phyloP scores from a whole-genome alignment of 1,140 invertebrate genomes.

The Drosophila parabipectinata region DNA sequence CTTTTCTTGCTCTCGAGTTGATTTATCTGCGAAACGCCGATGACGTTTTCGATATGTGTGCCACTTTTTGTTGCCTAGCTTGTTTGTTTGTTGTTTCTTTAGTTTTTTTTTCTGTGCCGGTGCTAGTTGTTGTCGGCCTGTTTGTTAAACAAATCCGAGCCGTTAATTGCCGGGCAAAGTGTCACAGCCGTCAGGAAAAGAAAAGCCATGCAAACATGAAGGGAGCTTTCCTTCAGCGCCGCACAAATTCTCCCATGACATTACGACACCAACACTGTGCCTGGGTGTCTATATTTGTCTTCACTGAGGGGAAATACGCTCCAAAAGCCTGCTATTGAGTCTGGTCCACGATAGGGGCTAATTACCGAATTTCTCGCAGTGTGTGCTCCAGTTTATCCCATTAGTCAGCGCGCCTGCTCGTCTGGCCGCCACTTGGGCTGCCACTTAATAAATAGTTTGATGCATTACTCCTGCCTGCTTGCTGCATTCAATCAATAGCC shows the following conservation, averaged over 20 bases:
- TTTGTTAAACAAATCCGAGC: slow-evolving; percentile 78
- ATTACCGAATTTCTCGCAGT: not conserved
- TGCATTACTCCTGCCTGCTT: slow-evolving; percentile 64
- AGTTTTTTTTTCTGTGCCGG: slow-evolving; percentile 33
- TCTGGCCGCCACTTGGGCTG: slow-evolving; percentile 70
- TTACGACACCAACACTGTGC: slow-evolving; percentile 38
- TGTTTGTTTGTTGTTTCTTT: slow-evolving; percentile 46
- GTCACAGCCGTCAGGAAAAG: slow-evolving; percentile 46
- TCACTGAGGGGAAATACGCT: not conserved
- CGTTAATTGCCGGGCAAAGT: slow-evolving; percentile 76
- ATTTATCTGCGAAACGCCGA: slow-evolving; percentile 73
- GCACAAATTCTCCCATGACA: slow-evolving; percentile 50
- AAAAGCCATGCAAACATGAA: slow-evolving; percentile 17
- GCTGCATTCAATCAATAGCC: slow-evolving; percentile 74
- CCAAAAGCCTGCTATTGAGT: not conserved
- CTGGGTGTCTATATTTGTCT: not conserved
- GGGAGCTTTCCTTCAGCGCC: slow-evolving; percentile 30
- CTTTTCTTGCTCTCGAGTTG: slow-evolving; percentile 68
- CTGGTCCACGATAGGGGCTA: not conserved
- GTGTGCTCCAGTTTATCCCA: slow-evolving; percentile 57
- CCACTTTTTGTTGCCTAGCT: slow-evolving; percentile 49
- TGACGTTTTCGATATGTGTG: slow-evolving; percentile 53
- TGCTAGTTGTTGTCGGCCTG: slow-evolving; percentile 52
- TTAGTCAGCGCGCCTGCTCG: slow-evolving; percentile 62
- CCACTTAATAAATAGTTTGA: slow-evolving; percentile 81